Percentiles rank a stretch among this genome's conserved stretches.
Conservation (phyloP, 1,140 invertebrate species). For the Atopsyche davidsoni region DNA sequence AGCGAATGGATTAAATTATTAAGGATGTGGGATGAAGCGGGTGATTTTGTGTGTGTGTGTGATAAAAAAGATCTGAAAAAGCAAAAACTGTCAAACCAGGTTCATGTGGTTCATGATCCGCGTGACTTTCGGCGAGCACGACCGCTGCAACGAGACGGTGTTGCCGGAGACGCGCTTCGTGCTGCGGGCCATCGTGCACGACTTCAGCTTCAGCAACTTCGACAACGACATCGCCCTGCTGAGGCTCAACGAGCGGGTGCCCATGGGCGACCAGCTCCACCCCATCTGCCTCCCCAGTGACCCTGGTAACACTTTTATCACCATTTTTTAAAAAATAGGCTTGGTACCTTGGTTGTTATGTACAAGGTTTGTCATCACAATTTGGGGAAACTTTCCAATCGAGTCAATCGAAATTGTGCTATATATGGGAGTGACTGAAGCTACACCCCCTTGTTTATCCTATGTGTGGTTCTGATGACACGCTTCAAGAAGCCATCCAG, state of each 20-base stretch:
- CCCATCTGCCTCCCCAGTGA: conserved; percentile 72
- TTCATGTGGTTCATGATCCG: conserved; percentile 89
- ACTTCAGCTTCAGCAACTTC: conserved; percentile 76
- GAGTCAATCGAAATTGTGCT: too few species aligned
- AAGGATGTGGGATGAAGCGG: too few species aligned
- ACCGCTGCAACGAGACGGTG: conserved; percentile 66
- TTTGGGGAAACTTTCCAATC: too few species aligned
- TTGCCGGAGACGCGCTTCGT: conserved; percentile 69
- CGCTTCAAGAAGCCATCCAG: too few species aligned
- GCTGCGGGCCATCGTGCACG: conserved; percentile 62
- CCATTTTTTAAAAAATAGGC: too few species aligned
- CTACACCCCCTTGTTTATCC: too few species aligned
- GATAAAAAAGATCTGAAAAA: neutral
- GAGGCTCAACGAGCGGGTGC: conserved; percentile 68
- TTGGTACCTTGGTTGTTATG: too few species aligned
- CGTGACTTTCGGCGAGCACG: conserved; percentile 76
- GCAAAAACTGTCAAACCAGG: conserved; percentile 43
- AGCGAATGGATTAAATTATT: too few species aligned
- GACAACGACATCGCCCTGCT: conserved; percentile 81
- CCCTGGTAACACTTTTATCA: conserved; percentile 51
- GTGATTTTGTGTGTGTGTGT: too few species aligned
- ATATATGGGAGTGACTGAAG: too few species aligned
- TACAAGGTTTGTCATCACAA: too few species aligned
- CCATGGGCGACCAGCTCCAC: conserved; percentile 64
- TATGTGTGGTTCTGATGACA: too few species aligned